phyloP scores from a whole-genome alignment of 2,888 invertebrate genomes.

The Tromatobia lineatoria region DNA sequence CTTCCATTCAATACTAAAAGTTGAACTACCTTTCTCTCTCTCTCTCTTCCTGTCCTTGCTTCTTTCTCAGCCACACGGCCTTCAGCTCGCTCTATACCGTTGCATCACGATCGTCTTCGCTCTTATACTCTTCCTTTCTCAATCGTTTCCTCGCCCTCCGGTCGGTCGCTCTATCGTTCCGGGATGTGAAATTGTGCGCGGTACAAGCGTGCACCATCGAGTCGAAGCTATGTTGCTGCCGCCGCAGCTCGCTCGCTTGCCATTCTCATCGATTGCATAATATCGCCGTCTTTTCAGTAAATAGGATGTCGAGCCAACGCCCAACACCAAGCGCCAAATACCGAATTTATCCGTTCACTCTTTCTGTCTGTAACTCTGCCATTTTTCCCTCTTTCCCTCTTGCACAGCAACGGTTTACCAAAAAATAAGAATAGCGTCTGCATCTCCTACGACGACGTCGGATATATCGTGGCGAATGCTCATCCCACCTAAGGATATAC shows the following conservation, averaged over 20 bases:
- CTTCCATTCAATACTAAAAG: constrained; percentile 72
- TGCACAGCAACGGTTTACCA: constrained; percentile 7
- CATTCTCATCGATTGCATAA: constrained; percentile 77
- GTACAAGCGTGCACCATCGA: constrained; percentile 61
- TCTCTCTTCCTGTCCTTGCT: constrained; percentile 20
- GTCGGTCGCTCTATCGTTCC: constrained; percentile 48
- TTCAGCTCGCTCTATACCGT: constrained; percentile 37
- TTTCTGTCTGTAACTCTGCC: constrained; percentile 47
- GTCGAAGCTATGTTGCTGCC: constrained; percentile 50
- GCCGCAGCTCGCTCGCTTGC: constrained; percentile 48
- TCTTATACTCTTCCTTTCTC: constrained; percentile 49
- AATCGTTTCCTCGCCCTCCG: constrained; percentile 49
- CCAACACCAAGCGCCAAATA: constrained; percentile 73
- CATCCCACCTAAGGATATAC: constrained; percentile 2
- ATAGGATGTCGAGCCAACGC: constrained; percentile 78
- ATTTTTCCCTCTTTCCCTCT: constrained; percentile 15
- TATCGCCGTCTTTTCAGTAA: constrained; percentile 80
- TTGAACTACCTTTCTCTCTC: constrained; percentile 64
- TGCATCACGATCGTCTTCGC: constrained; percentile 11
- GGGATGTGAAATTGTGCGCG: constrained; percentile 65
- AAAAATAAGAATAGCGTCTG: constrained; percentile 46
- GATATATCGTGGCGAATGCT: constrained; percentile 17
- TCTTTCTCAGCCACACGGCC: constrained; percentile 12
- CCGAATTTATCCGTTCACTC: constrained; percentile 74
- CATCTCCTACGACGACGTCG: constrained; percentile 27